These are phyloP conservation scores for Anagyrus pseudococci DNA, from an alignment of 2,888 invertebrate species.

Conservation along the genomic window DNA sequence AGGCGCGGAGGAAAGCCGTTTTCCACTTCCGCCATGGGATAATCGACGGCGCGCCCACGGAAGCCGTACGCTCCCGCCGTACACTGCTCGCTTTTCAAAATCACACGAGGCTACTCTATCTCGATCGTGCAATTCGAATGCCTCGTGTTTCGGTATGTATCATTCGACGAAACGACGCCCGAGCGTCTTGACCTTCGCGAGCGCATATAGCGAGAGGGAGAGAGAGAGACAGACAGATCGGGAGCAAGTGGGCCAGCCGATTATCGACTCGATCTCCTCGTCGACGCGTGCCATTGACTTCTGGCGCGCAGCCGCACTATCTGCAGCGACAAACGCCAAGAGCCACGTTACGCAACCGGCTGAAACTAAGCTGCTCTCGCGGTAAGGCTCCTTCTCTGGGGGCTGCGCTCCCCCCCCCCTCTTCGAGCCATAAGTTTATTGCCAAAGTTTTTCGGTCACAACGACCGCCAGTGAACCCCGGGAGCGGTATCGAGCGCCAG, in stretches of 20 bases:
- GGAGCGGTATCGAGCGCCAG: conserved; percentile 1
- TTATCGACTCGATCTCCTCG: conserved; percentile 20
- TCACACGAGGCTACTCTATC: no score
- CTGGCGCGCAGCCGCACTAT: conserved; percentile 21
- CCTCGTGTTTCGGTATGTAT: no score
- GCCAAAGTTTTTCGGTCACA: conserved; percentile 62
- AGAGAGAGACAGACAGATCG: neutral
- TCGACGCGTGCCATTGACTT: conserved; percentile 31
- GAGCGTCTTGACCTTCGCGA: conserved; percentile 18
- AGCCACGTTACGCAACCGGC: conserved; percentile 53
- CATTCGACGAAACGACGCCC: neutral
- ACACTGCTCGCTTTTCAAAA: no score
- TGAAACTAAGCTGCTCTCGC: conserved; percentile 56
- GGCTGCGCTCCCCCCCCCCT: conserved; percentile 25
- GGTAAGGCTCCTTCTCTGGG: neutral
- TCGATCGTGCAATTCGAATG: no score
- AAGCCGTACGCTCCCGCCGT: neutral
- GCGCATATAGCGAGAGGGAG: no score
- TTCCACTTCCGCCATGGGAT: neutral
- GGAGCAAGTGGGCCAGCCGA: conserved; percentile 24
- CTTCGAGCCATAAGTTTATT: conserved; percentile 55
- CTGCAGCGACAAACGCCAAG: no score
- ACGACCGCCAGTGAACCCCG: conserved; percentile 61
- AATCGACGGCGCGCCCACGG: neutral
- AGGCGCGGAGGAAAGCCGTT: no score